A percentile compares a stretch with the other conserved stretches of the same genome.
Conservation (phyloP, 2,113 vertebrate genomes). For the Lichenostomus cassidix region DNA sequence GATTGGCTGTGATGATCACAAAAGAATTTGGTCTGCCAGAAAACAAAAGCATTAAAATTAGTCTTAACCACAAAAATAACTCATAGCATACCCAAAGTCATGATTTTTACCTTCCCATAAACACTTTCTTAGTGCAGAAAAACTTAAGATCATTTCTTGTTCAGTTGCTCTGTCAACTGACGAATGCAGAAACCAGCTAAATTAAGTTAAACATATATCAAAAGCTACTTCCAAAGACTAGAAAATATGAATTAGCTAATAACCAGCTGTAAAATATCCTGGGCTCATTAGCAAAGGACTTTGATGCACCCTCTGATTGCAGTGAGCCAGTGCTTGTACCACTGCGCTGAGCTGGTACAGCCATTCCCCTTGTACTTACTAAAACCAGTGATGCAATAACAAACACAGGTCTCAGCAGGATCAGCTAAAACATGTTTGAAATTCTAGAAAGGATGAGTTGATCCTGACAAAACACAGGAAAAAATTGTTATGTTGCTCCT, state of each 20-base stretch:
- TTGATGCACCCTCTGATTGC: background rate
- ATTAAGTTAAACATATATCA: background rate
- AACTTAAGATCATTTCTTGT: background rate
- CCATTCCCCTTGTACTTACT: background rate
- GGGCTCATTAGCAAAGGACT: background rate
- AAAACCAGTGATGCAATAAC: background rate
- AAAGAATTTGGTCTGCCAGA: slow-evolving; percentile 88
- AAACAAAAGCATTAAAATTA: background rate
- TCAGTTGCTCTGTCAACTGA: background rate
- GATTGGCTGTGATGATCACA: slow-evolving; percentile 92
- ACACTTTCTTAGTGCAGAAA: background rate
- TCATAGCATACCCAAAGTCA: background rate
- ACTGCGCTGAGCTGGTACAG: background rate
- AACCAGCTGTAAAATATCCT: background rate
- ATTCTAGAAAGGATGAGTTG: background rate
- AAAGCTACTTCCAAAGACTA: background rate
- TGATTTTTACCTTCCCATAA: background rate
- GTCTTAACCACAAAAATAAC: background rate
- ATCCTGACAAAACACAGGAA: background rate
- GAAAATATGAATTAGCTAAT: background rate
- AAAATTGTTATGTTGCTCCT: background rate
- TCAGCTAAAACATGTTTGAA: background rate
- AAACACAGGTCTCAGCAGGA: background rate
- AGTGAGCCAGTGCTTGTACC: background rate
- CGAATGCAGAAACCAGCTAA: background rate